These are phyloP conservation scores for Salticus scenicus DNA, from an alignment of 2,888 invertebrate species.

Conservation along the genomic window DNA sequence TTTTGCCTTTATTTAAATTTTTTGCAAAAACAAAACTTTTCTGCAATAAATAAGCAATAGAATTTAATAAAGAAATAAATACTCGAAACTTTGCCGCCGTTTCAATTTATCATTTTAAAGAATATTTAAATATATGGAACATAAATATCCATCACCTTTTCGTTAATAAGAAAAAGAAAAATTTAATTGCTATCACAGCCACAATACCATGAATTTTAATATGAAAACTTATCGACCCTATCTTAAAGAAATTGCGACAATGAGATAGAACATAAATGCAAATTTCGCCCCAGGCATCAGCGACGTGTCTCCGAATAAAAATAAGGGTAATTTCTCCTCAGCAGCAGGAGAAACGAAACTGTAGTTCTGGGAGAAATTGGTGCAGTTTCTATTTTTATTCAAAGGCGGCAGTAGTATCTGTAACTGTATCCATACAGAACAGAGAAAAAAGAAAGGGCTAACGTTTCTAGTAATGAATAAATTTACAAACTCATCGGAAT, in stretches of 20 bases:
- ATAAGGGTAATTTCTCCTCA: neutral
- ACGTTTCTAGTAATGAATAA: slow-evolving; percentile 17
- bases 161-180: neutral
- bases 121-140: no score
- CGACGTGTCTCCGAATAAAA: slow-evolving; percentile 1
- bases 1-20: no score
- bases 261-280: slow-evolving; percentile 7
- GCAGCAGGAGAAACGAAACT: neutral
- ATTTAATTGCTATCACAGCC: neutral
- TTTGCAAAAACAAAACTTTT: no score
- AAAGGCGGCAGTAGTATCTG: neutral
- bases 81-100: no score
- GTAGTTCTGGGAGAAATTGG: neutral
- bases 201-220: neutral
- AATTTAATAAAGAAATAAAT: no score
- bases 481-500: slow-evolving; percentile 25
- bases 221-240: neutral
- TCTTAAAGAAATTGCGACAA: slow-evolving; percentile 12
- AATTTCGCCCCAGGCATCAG: neutral
- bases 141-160: no score
- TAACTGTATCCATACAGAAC: neutral
- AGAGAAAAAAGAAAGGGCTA: slow-evolving; percentile 1
- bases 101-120: no score
- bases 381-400: slow-evolving; percentile 15
- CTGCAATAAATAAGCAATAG: no score